Base-by-base conservation (phyloP, 2,888 invertebrate genomes). In the Tetranychus piercei region DNA sequence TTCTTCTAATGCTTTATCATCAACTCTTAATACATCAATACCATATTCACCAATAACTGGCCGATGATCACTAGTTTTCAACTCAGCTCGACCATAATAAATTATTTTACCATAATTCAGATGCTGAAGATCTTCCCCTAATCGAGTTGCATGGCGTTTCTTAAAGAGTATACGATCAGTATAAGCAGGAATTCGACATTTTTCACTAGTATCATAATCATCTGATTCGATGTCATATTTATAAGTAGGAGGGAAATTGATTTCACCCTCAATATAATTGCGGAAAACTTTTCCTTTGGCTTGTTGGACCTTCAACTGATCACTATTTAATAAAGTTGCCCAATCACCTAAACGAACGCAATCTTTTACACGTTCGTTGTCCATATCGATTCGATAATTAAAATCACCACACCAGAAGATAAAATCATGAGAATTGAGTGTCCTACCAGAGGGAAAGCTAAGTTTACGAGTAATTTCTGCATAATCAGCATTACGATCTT, bases 351-450 rank as follows among this genome's bases (percentile, higher is more conserved):
- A 86, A 75, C 87, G 87, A 1, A 95, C 87, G 77, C 91, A 85
- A 76, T 90, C 88, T 81, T 93, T 92, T 77, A 95, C 89, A 81
- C 94, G 92, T 7, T 95, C 95, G 81, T 92, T 93, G 78, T 92
- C 90, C 87, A 97, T 88, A 23, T 71, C 55, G 76, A 99, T 89
- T 75, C 99, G 88, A 82, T 99, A 99, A 83, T 99, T 99, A 82
- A 99, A 99, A 84, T 99, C 99, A 0, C 99, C 99, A 82, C 96
- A 94, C 97, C 97, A 99, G 83, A 99, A 96, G 1, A 99, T 89
- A 82, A 94, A 96, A 84, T 99, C 99, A 81, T 99, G 97, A 1
- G 94, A 91, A 82, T 92, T 91, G 7, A 97, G 84, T 0, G 91
- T 90, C 76, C 94, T 86, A 11, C 93, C 94, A 91, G 93, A 91